These are phyloP conservation scores for Norana najaformis DNA, from an alignment of 2,888 invertebrate genomes.

Conservation along the genomic window DNA sequence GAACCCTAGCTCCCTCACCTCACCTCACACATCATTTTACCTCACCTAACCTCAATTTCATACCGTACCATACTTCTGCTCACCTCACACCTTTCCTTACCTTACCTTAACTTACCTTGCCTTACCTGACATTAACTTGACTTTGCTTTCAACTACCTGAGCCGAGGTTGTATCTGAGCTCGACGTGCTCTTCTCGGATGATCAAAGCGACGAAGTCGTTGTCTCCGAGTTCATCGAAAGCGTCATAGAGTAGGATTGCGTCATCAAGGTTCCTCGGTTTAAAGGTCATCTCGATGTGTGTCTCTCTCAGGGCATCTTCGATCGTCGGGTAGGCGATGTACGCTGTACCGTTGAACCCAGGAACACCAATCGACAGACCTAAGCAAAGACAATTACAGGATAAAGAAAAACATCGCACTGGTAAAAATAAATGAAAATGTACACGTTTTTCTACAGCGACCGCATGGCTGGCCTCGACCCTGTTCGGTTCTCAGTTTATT, in stretches of 20 bases:
- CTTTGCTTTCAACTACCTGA: slow-evolving; percentile 66
- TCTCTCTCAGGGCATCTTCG: slow-evolving; percentile 32
- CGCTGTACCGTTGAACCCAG: slow-evolving; percentile 38
- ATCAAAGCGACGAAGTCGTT: slow-evolving; percentile 85
- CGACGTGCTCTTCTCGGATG: slow-evolving; percentile 77
- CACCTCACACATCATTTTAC: too few relatives aligned
- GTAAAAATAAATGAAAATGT: too few relatives aligned
- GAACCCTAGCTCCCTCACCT: too few relatives aligned
- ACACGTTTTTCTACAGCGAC: too few relatives aligned
- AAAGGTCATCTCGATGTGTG: slow-evolving; percentile 74
- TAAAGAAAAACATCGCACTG: too few relatives aligned
- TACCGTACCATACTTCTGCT: too few relatives aligned
- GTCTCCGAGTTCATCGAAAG: slow-evolving; percentile 78
- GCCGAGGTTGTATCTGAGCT: slow-evolving; percentile 83
- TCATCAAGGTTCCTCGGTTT: slow-evolving; percentile 77
- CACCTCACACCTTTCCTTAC: too few relatives aligned
- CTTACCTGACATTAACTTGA: not conserved
- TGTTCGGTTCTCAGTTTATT: too few relatives aligned
- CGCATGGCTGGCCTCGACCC: too few relatives aligned
- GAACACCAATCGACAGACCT: slow-evolving; percentile 36
- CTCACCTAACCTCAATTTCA: too few relatives aligned
- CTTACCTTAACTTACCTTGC: too few relatives aligned
- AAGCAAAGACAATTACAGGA: too few relatives aligned
- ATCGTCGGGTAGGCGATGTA: slow-evolving; percentile 41
- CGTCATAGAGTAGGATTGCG: slow-evolving; percentile 83